Evolutionary conservation across 2,797 vertebrate genomes (phyloP).

Genomic region (Brachyrhaphis roseni): DNA sequence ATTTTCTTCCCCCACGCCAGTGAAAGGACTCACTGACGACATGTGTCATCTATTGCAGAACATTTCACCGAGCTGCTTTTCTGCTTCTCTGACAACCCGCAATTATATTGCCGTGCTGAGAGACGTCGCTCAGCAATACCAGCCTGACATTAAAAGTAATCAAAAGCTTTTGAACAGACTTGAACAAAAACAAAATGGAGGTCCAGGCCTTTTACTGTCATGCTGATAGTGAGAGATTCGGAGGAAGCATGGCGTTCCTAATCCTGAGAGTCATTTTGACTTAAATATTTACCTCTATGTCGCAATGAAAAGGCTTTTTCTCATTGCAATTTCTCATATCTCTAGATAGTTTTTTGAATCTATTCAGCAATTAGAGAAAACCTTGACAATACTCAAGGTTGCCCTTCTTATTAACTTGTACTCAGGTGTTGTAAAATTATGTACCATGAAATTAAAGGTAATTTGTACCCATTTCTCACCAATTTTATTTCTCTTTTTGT

Average conservation of each 20-base stretch:
- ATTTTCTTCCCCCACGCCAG: constrained; percentile 59
- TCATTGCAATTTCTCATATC: background rate
- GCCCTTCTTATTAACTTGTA: background rate
- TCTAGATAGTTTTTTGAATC: background rate
- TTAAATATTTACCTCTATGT: constrained; percentile 12
- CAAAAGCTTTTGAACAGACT: constrained; percentile 58
- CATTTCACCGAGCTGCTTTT: constrained; percentile 57
- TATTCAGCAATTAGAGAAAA: background rate
- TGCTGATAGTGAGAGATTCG: constrained; percentile 14
- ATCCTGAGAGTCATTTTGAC: background rate
- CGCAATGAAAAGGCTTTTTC: background rate
- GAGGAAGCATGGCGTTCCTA: constrained; percentile 7
- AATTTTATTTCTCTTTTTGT: background rate
- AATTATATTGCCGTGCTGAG: constrained; percentile 68
- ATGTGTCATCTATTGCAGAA: constrained; percentile 68
- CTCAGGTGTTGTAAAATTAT: background rate
- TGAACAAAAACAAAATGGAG: constrained; percentile 56
- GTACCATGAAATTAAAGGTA: background rate
- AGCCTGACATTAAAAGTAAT: constrained; percentile 49
- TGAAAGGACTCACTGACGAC: constrained; percentile 57
- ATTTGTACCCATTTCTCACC: background rate
- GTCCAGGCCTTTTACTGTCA: constrained; percentile 25
- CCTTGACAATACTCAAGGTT: background rate
- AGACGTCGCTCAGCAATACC: constrained; percentile 50
- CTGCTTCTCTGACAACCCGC: constrained; percentile 66